A percentile compares a stretch with the other conserved stretches of the same genome.
Evolutionary conservation across 1,140 invertebrate species (phyloP).

Genomic region (Saccostrea cuccullata): DNA sequence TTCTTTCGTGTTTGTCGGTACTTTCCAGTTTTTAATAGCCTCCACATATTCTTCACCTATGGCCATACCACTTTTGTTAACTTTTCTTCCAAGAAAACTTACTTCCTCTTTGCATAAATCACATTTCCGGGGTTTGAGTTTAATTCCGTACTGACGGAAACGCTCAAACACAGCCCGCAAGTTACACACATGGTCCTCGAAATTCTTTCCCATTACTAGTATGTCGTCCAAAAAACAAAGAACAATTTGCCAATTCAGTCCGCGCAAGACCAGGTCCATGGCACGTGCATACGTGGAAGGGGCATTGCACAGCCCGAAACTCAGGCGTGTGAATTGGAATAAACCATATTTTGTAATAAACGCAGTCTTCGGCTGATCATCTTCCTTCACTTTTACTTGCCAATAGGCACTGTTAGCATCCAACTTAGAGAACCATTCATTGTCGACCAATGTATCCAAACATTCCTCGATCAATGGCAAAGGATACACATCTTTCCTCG

Average conservation of each 20-base stretch:
- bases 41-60: conserved; percentile 35
- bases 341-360: conserved; percentile 41
- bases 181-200: conserved; percentile 42
- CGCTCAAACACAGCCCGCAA: conserved; percentile 32
- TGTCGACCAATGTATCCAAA: conserved; percentile 44
- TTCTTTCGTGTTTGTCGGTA: conserved; percentile 18
- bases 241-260: conserved; percentile 45
- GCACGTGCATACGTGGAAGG: conserved; percentile 44
- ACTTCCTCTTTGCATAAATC: conserved; percentile 47
- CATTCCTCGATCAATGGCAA: conserved; percentile 46
- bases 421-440: conserved; percentile 48
- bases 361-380: conserved; percentile 72
- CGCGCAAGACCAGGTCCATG: conserved; percentile 34
- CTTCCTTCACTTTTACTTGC: conserved; percentile 73
- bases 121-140: conserved; percentile 47
- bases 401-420: conserved; percentile 60
- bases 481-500: conserved; percentile 46
- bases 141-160: conserved; percentile 45
- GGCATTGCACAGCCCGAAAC: conserved; percentile 36
- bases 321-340: conserved; percentile 22
- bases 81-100: conserved; percentile 36
- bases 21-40: conserved; percentile 37
- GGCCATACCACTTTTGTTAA: conserved; percentile 32
- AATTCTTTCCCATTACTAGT: conserved; percentile 36
- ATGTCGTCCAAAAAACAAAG: conserved; percentile 49